phyloP scores from a whole-genome alignment of 1,140 invertebrate species.

The Penaeus japonicus region DNA sequence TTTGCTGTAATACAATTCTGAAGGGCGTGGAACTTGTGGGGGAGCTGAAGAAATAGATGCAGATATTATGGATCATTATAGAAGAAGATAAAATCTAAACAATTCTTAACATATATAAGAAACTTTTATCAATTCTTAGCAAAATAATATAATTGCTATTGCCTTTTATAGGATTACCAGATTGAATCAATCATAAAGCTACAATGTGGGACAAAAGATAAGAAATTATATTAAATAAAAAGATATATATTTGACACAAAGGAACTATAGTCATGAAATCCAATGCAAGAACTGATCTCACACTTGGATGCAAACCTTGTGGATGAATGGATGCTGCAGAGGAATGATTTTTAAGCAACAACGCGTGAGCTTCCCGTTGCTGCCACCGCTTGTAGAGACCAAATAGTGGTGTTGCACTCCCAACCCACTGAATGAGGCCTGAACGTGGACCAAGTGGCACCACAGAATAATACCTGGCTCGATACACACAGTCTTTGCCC shows the following conservation, averaged over 20 bases:
- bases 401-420: slow-evolving; percentile 94
- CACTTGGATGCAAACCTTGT: slow-evolving; percentile 15
- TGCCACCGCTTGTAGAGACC: slow-evolving; percentile 96
- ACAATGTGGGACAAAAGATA: too few species aligned
- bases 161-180: too few species aligned
- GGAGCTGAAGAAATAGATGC: slow-evolving; percentile 21
- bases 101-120: background rate
- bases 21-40: slow-evolving; percentile 73
- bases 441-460: slow-evolving; percentile 93
- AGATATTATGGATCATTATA: background rate
- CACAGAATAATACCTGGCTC: slow-evolving; percentile 93
- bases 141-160: too few species aligned
- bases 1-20: slow-evolving; percentile 93
- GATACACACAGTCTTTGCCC: slow-evolving; percentile 68
- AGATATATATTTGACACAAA: too few species aligned
- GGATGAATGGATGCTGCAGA: slow-evolving; percentile 41
- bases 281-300: background rate
- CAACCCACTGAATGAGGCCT: slow-evolving; percentile 98
- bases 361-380: slow-evolving; percentile 73
- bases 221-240: too few species aligned
- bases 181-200: too few species aligned
- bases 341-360: slow-evolving; percentile 46
- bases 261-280: background rate
- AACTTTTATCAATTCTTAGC: background rate
- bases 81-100: background rate